These are phyloP conservation scores for Cottoperca gobio DNA, from an alignment of 2,797 vertebrate genomes.

Conservation along the genomic window DNA sequence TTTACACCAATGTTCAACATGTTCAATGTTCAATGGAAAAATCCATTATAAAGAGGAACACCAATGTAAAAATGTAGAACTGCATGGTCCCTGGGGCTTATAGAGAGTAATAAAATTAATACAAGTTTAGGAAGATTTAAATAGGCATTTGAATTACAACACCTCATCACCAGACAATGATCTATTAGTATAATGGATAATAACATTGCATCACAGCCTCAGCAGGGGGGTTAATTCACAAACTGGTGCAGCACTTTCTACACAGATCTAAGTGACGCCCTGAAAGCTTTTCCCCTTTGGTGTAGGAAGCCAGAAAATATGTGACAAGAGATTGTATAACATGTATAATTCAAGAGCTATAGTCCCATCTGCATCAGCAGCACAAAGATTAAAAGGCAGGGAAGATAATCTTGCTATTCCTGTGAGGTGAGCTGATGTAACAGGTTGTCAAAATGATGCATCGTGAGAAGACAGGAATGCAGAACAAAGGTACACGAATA, in stretches of 20 bases:
- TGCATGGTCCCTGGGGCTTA: neutral
- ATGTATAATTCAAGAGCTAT: slow-evolving; percentile 71
- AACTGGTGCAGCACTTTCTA: slow-evolving; percentile 7
- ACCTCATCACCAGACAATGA: slow-evolving; percentile 1
- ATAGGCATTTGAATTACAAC: slow-evolving; percentile 10
- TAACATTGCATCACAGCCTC: slow-evolving; percentile 13
- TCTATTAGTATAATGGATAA: neutral
- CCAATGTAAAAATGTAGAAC: neutral
- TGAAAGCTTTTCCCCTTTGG: slow-evolving; percentile 10
- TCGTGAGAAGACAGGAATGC: slow-evolving; percentile 22
- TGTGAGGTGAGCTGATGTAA: slow-evolving; percentile 69
- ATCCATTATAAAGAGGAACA: neutral
- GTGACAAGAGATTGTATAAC: slow-evolving; percentile 56
- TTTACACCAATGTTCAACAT: neutral
- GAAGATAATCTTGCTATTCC: slow-evolving; percentile 62
- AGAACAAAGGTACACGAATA: slow-evolving; percentile 19
- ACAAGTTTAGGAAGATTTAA: neutral
- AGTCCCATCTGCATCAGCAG: slow-evolving; percentile 53
- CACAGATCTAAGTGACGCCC: slow-evolving; percentile 29
- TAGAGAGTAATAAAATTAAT: slow-evolving; percentile 25
- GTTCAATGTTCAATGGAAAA: too few species aligned
- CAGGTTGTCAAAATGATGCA: slow-evolving; percentile 68
- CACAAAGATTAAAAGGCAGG: slow-evolving; percentile 64
- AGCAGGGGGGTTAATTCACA: slow-evolving; percentile 10
- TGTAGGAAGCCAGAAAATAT: slow-evolving; percentile 33